Evolutionary conservation across 2,113 vertebrate species (phyloP), one percentile per base, ranked within the genome.

Genomic region (Octodon degus): DNA sequence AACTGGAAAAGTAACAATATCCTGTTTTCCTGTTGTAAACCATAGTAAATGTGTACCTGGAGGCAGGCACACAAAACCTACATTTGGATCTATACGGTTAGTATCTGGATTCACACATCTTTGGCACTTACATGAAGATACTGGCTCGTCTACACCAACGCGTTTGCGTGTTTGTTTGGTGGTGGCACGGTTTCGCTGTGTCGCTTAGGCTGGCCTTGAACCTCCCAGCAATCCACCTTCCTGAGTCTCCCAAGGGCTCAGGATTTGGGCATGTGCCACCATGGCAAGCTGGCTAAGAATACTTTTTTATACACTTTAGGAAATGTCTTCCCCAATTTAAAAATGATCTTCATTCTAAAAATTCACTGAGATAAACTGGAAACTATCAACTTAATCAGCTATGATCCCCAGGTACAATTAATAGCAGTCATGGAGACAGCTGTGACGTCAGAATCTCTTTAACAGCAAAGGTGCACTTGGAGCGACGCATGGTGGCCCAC

Each of bases 51-150:
- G 1, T 82, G 50, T 47, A 9, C n/a, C 84, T 30, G 47, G 60
- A 85, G 25, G 67, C 62, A 96, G 72, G 79, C 86, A 93, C 68
- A 90, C 20, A 58, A n/a, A 63, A 72, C 62, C 83, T 82, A 97
- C 97, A 65, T 53, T 94, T 82, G 85, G 34, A 7, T 25, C 67
- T 93, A 43, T 1, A 62, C 17, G 91, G 96, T 80, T 86, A 55
- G 30, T 17, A 80, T 68, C 63, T 93, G 91, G 95, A 96, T 85
- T 95, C 93, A 95, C 30, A 85, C 50, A 83, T 85, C 96, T 98
- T 90, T 98, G 98, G 98, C 98, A 97, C 96, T 95, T 89, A 86
- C 0, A 91, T 55, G 86, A 34, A 89, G 85, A 90, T 37, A 74
- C 30, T 79, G 63, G 58, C 76, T 94, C 55, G 96, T 84, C 74